Evolutionary conservation across 2,888 invertebrate species (phyloP).

Genomic region (Zonitis immaculata): DNA sequence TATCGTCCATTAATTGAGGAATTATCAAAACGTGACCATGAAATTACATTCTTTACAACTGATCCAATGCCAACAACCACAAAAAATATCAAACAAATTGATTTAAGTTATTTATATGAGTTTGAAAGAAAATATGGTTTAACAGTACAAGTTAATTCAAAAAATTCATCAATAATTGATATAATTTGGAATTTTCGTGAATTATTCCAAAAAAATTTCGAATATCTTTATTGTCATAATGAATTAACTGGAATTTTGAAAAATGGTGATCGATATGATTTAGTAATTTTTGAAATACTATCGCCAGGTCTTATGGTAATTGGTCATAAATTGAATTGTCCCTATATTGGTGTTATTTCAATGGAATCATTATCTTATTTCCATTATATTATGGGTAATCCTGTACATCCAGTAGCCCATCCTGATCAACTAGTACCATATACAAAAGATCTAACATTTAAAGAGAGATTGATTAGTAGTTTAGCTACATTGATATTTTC

Average conservation of each 20-base stretch:
- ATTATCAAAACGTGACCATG: constrained; percentile 48
- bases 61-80: constrained; percentile 39
- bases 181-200: too few relatives aligned
- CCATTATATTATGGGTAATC: background rate
- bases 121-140: background rate
- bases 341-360: background rate
- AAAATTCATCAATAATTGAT: too few relatives aligned
- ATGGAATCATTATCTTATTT: background rate
- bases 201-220: too few relatives aligned
- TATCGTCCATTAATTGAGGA: constrained; percentile 47
- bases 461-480: background rate
- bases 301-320: background rate
- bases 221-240: background rate
- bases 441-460: background rate
- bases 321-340: background rate
- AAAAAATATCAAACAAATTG: constrained; percentile 42
- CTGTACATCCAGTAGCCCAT: background rate
- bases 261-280: background rate
- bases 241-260: background rate
- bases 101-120: constrained; percentile 19
- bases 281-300: background rate
- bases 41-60: constrained; percentile 48
- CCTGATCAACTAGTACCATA: background rate
- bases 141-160: background rate
- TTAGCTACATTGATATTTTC: constrained; percentile 28